phyloP scores from a whole-genome alignment of 1,140 invertebrate genomes.

The Paraescarpia echinospica region DNA sequence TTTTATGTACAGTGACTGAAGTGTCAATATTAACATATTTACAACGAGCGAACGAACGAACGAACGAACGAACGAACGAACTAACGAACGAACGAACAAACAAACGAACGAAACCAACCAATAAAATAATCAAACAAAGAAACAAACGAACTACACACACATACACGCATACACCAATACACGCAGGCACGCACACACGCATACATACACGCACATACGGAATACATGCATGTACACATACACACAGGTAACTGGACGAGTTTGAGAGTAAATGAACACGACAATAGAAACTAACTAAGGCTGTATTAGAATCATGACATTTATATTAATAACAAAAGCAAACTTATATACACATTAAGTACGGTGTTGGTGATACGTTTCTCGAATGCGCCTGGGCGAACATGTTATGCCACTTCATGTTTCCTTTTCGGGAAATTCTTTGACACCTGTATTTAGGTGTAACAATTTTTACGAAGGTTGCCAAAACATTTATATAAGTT shows the following conservation, averaged over 20 bases:
- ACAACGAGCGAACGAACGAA: neutral
- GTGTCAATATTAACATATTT: too few relatives aligned
- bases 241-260: constrained; percentile 1
- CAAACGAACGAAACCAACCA: neutral
- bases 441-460: too few relatives aligned
- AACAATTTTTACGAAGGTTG: too few relatives aligned
- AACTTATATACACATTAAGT: neutral
- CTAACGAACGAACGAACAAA: neutral
- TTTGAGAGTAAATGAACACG: neutral
- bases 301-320: neutral
- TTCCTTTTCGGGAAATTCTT: too few relatives aligned
- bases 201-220: constrained; percentile 12
- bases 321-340: neutral
- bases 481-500: too few relatives aligned
- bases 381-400: too few relatives aligned
- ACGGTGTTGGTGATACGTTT: neutral
- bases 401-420: too few relatives aligned
- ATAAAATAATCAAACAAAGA: neutral
- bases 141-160: neutral
- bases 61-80: neutral
- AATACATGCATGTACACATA: constrained; percentile 6
- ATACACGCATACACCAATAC: neutral
- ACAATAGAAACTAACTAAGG: neutral
- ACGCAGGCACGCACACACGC: neutral
- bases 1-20: neutral